Conservation (phyloP, 2,888 invertebrate species). For the Oscheius sp. region DNA sequence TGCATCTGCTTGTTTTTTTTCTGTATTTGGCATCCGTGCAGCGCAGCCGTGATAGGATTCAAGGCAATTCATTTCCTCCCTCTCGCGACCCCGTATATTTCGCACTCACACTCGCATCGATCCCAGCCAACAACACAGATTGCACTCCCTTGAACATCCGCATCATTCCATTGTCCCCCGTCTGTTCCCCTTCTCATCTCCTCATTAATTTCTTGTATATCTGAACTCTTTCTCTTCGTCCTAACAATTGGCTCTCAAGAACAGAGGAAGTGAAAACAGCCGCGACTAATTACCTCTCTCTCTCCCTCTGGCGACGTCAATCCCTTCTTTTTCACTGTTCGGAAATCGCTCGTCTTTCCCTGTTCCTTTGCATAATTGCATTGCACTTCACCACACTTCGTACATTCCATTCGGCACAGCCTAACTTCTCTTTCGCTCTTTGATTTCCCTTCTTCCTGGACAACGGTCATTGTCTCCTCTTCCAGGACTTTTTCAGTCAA, state of each 20-base stretch:
- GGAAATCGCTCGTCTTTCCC: constrained; percentile 30
- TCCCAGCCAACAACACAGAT: constrained; percentile 35
- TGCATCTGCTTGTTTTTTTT: background rate
- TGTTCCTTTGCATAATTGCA: constrained; percentile 32
- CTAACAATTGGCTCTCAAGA: background rate
- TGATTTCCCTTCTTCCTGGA: background rate
- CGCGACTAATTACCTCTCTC: background rate
- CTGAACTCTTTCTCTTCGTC: background rate
- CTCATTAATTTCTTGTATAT: background rate
- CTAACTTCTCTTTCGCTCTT: background rate
- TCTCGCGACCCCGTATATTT: constrained; percentile 37
- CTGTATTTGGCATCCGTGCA: constrained; percentile 2
- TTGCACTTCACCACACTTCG: constrained; percentile 31
- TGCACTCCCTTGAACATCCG: constrained; percentile 37
- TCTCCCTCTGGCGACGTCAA: background rate
- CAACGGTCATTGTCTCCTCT: background rate
- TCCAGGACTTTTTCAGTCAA: background rate
- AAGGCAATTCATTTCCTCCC: constrained; percentile 34
- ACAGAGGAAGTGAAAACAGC: background rate
- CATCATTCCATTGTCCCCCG: constrained; percentile 28
- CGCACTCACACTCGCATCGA: constrained; percentile 31
- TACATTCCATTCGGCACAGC: constrained; percentile 14
- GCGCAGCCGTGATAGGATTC: constrained; percentile 34
- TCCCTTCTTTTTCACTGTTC: background rate
- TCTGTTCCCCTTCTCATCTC: constrained; percentile 1